These are phyloP conservation scores for Ethmia dodecea DNA, from an alignment of 2,888 invertebrate species.

Conservation along the genomic window DNA sequence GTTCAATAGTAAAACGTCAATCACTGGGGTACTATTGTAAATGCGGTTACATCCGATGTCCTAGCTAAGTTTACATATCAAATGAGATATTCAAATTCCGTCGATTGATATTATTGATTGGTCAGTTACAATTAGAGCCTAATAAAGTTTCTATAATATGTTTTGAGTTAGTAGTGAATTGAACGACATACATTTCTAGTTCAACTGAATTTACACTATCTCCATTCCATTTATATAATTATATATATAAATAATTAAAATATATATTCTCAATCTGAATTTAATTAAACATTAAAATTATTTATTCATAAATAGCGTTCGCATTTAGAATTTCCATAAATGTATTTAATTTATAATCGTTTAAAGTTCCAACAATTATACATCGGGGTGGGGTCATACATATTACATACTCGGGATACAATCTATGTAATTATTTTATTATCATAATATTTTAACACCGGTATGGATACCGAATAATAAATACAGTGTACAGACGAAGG, in stretches of 20 bases:
- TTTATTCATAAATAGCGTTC: slow-evolving; percentile 70
- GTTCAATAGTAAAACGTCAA: slow-evolving; percentile 36
- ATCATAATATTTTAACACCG: slow-evolving; percentile 26
- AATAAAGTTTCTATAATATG: slow-evolving; percentile 45
- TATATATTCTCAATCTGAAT: slow-evolving; percentile 63
- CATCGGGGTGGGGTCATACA: slow-evolving; percentile 53
- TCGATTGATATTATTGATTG: slow-evolving; percentile 49
- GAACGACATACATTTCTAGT: slow-evolving; percentile 65
- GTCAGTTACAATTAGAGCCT: slow-evolving; percentile 43
- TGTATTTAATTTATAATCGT: slow-evolving; percentile 46
- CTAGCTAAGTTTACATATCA: slow-evolving; percentile 41
- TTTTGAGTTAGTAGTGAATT: slow-evolving; percentile 38
- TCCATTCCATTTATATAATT: slow-evolving; percentile 41
- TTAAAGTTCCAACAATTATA: slow-evolving; percentile 58
- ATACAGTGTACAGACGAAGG: slow-evolving; percentile 53
- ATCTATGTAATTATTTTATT: slow-evolving; percentile 40
- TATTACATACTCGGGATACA: slow-evolving; percentile 40
- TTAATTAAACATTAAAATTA: slow-evolving; percentile 61
- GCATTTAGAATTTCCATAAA: slow-evolving; percentile 56
- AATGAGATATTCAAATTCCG: slow-evolving; percentile 54
- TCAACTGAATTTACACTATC: slow-evolving; percentile 61
- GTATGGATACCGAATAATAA: slow-evolving; percentile 45
- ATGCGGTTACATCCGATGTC: slow-evolving; percentile 52
- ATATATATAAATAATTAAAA: slow-evolving; percentile 38
- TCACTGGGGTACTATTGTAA: slow-evolving; percentile 53